phyloP scores from a whole-genome alignment of 2,888 invertebrate species.

The Pelosia muscerda region DNA sequence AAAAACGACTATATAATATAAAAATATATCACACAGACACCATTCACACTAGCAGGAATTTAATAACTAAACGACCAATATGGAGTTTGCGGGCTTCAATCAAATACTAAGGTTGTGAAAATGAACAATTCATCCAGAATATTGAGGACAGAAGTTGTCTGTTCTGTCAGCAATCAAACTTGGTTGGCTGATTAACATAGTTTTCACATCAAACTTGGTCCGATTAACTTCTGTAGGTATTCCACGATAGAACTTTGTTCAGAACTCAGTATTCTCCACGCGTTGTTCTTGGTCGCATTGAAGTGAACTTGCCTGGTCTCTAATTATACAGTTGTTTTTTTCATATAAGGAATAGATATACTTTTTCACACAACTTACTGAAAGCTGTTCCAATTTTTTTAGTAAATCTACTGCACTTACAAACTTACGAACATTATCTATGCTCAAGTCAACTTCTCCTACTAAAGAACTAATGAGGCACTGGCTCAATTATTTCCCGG shows the following conservation, averaged over 20 bases:
- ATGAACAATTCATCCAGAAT: conserved; percentile 50
- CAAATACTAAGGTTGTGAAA: conserved; percentile 51
- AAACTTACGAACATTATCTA: too few relatives aligned
- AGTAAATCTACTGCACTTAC: too few relatives aligned
- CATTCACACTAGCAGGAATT: conserved; percentile 35
- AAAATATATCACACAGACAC: too few relatives aligned
- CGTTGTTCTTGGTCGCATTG: conserved; percentile 43
- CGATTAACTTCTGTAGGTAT: conserved; percentile 56
- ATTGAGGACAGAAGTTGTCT: conserved; percentile 52
- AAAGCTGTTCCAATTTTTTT: background rate
- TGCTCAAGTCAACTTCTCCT: too few relatives aligned
- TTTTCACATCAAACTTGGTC: conserved; percentile 56
- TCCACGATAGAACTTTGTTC: conserved; percentile 42
- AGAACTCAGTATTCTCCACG: conserved; percentile 24
- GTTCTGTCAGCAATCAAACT: conserved; percentile 58
- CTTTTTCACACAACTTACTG: background rate
- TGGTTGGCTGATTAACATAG: conserved; percentile 59
- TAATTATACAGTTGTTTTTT: conserved; percentile 42
- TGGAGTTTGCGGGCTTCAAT: conserved; percentile 40
- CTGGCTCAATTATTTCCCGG: too few relatives aligned
- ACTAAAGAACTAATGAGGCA: too few relatives aligned
- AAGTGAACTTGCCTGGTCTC: conserved; percentile 36
- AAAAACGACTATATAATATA: too few relatives aligned
- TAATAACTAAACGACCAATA: conserved; percentile 45
- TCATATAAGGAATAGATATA: background rate